Base-by-base conservation (phyloP, 2,113 vertebrate species). In the Oenanthe melanoleuca region DNA sequence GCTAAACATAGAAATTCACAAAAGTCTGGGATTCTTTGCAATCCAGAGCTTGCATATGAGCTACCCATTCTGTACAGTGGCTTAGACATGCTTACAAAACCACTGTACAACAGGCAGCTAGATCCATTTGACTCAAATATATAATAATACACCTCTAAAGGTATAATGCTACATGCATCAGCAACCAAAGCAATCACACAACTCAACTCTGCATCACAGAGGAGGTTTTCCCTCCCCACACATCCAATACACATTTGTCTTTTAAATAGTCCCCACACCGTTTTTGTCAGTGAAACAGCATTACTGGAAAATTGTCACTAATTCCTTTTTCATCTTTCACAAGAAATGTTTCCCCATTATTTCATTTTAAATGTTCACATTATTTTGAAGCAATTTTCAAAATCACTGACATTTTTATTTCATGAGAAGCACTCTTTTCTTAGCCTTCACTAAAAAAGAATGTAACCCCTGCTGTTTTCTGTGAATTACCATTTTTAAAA, bases 341-440 rank as follows among this genome's bases (percentile, higher is more conserved):
- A 71, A 89, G 26, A 91, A 91, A 70, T 21, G 21, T 67, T 86
- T 59, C 33, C 34, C 74, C 21, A 19, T 82, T 88, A 86, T 74
- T 88, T 94, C 77, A 89, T 92, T 94, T 66, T 29, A 92, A 89
- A 83, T 59, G 71, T 64, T 86, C 89, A 80, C 88, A 71, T 92
- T 11, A 33, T 52, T 95, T 83, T 73, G 72, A 93, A 85, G 79
- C 47, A 89, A 97, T 96, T 96, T 93, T 66, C 74, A 95, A 94
- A 97, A 96, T 95, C 71, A 71, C 40, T 89, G 87, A 69, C 70
- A 69, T 89, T 93, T 97, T 89, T 90, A 70, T 93, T 96, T 86
- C 61, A 73, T 38, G 28, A 93, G 60, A 92, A 86, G 20, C 67
- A 70, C 40, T 70, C 42, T 88, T 88, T 93, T 78, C 85, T 88